These are phyloP conservation scores for Picathartes gymnocephalus DNA, from an alignment of 2,113 vertebrate species.

Conservation along the genomic window DNA sequence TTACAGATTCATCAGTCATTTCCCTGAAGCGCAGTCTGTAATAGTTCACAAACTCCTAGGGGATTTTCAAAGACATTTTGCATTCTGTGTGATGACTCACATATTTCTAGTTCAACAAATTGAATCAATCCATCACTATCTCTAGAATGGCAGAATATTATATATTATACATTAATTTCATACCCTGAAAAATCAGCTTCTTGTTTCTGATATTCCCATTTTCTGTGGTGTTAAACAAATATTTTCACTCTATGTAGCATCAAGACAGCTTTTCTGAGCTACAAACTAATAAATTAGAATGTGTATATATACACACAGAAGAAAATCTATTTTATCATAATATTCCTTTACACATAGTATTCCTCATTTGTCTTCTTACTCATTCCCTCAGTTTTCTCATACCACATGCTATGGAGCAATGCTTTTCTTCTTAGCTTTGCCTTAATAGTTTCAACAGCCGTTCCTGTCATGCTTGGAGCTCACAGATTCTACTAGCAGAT, in stretches of 20 bases:
- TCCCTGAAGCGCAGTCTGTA: neutral
- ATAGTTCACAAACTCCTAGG: neutral
- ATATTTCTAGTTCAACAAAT: constrained; percentile 5
- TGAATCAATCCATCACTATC: neutral
- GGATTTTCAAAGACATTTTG: neutral
- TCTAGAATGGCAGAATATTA: neutral
- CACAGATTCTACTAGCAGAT: neutral
- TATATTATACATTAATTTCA: neutral
- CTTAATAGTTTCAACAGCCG: neutral
- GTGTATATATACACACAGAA: fast-evolving
- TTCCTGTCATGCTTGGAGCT: neutral
- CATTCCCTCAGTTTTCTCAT: neutral
- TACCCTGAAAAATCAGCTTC: neutral
- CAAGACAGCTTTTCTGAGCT: neutral
- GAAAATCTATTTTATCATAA: neutral
- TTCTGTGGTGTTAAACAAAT: neutral
- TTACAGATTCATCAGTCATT: neutral
- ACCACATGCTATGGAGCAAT: neutral
- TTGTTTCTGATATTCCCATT: neutral
- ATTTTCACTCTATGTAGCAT: neutral
- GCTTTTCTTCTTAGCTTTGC: neutral
- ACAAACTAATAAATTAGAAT: neutral
- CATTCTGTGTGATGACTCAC: neutral
- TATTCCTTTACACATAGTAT: neutral
- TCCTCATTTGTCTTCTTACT: neutral